Conservation (phyloP, 2,888 invertebrate genomes). For the Ormyrus rosae region DNA sequence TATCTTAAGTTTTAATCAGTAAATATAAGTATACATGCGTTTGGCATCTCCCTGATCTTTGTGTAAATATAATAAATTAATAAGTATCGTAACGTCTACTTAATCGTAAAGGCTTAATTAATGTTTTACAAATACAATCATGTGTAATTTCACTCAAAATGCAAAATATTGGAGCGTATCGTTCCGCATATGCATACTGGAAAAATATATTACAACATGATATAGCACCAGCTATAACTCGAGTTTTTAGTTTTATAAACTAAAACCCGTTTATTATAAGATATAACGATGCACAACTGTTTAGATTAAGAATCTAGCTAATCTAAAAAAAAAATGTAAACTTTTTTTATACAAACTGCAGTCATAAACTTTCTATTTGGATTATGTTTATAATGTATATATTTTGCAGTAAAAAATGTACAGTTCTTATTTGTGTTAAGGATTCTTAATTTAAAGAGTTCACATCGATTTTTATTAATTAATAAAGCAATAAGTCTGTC, state of each 20-base stretch:
- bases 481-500: conserved; percentile 51
- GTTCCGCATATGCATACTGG: conserved; percentile 51
- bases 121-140: conserved; percentile 45
- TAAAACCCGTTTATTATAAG: conserved; percentile 52
- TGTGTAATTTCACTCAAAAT: conserved; percentile 50
- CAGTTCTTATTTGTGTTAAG: conserved; percentile 28
- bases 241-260: conserved; percentile 57
- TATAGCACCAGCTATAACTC: conserved; percentile 58
- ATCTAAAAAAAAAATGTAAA: conserved; percentile 41
- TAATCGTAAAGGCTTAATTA: conserved; percentile 35
- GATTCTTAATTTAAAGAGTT: conserved; percentile 46
- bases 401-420: conserved; percentile 55
- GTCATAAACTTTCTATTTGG: conserved; percentile 42
- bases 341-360: conserved; percentile 45
- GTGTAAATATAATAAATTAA: conserved; percentile 43
- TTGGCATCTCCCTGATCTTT: conserved; percentile 52
- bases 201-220: conserved; percentile 57
- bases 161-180: conserved; percentile 52
- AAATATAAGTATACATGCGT: conserved; percentile 49
- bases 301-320: conserved; percentile 47
- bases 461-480: conserved; percentile 39
- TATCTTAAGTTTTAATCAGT: conserved; percentile 44
- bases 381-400: conserved; percentile 49
- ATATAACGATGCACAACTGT: conserved; percentile 39
- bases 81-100: conserved; percentile 21